Evolutionary conservation across 1,140 invertebrate genomes (phyloP).

Genomic region (Micrasema minimum): DNA sequence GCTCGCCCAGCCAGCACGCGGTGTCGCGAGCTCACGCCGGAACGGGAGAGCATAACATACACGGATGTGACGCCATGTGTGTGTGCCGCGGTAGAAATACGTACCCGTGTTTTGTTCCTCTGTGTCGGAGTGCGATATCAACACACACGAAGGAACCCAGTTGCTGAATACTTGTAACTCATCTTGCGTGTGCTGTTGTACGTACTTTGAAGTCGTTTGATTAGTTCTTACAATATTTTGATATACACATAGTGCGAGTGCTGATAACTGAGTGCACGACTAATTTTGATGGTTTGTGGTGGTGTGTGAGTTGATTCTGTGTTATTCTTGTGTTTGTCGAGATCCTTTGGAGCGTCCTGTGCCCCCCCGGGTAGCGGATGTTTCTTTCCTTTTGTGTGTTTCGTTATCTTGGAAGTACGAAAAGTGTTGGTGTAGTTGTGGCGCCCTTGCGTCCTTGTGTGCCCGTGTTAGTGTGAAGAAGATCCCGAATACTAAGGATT

Average conservation of each 20-base stretch:
- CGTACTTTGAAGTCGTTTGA: constrained; percentile 16
- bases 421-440: constrained; percentile 32
- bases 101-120: constrained; percentile 12
- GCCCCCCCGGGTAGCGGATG: constrained; percentile 27
- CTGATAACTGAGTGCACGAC: constrained; percentile 29
- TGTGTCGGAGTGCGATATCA: constrained; percentile 31
- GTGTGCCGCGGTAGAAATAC: constrained; percentile 27
- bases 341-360: constrained; percentile 18
- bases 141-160: constrained; percentile 14
- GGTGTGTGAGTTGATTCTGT: constrained; percentile 31
- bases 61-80: constrained; percentile 35
- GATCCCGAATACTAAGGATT: constrained; percentile 33
- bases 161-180: constrained; percentile 27
- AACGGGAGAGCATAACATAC: constrained; percentile 35
- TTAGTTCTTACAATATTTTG: constrained; percentile 19
- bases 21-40: constrained; percentile 30
- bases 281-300: constrained; percentile 36
- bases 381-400: constrained; percentile 30
- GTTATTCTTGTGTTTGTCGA: constrained; percentile 27
- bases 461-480: constrained; percentile 38
- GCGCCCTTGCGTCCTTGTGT: constrained; percentile 38
- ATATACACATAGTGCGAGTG: constrained; percentile 20
- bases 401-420: constrained; percentile 21
- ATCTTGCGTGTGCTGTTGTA: constrained; percentile 32
- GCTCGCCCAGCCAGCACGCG: constrained; percentile 38